These are phyloP conservation scores for Alexandromys oeconomus DNA, from an alignment of 2,797 vertebrate genomes.

Conservation along the genomic window DNA sequence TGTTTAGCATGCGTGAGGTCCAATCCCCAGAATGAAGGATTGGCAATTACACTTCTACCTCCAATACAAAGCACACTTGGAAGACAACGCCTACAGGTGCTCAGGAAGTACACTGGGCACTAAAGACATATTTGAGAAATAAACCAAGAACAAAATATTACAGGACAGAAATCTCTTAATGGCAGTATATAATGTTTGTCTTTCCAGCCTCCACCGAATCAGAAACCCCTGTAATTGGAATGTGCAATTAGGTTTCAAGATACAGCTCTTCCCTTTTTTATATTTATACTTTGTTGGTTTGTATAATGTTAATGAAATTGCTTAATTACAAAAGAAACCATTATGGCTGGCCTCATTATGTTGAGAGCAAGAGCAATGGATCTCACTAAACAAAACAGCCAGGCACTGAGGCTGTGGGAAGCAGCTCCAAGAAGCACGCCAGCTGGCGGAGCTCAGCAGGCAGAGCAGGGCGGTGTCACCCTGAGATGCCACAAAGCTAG, in stretches of 20 bases:
- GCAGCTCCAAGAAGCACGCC: not conserved
- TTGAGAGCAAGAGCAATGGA: slow-evolving; percentile 1
- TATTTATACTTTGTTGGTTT: slow-evolving; percentile 20
- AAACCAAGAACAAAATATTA: not conserved
- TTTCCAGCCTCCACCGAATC: not conserved
- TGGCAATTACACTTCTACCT: not conserved
- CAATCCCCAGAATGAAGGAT: not conserved
- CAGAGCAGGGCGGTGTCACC: not conserved
- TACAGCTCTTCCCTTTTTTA: not conserved
- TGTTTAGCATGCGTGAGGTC: not conserved
- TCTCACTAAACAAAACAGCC: not conserved
- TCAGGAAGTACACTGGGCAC: not conserved
- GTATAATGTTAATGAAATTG: slow-evolving; percentile 20
- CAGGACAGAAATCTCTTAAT: not conserved
- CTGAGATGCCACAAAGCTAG: not conserved
- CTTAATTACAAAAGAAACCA: slow-evolving; percentile 22
- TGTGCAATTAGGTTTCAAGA: slow-evolving; percentile 1
- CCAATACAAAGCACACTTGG: not conserved
- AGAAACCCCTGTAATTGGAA: not conserved
- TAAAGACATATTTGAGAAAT: not conserved
- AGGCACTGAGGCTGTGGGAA: not conserved
- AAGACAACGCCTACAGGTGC: not conserved
- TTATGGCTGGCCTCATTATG: slow-evolving; percentile 3
- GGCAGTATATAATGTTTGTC: not conserved
- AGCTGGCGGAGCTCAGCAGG: not conserved